phyloP scores from a whole-genome alignment of 1,140 invertebrate genomes.

The Dinoponera quadriceps region DNA sequence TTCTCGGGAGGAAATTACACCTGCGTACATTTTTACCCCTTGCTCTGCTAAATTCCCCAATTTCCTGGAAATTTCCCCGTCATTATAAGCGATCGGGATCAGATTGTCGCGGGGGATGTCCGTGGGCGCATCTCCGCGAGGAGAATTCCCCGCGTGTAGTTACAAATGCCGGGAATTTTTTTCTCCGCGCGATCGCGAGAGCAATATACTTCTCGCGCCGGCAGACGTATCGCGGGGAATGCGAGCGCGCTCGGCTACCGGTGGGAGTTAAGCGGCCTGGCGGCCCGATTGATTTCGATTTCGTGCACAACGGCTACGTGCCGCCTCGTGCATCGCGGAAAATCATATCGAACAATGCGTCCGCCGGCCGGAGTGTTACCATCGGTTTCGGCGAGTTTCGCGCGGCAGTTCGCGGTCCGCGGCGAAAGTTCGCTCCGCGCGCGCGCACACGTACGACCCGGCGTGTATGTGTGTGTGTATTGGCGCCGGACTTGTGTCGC shows the following conservation, averaged over 20 bases:
- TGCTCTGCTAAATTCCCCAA: no score
- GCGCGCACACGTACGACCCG: not conserved
- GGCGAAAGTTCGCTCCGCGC: conserved; percentile 32
- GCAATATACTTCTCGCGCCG: no score
- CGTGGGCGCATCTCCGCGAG: no score
- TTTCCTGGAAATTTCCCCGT: no score
- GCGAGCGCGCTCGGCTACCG: not conserved
- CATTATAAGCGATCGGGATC: no score
- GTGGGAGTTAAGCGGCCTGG: not conserved
- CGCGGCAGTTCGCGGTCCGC: conserved; percentile 28
- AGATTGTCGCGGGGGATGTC: no score
- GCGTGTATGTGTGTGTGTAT: conserved; percentile 23
- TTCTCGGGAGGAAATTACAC: no score
- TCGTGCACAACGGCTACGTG: conserved; percentile 41
- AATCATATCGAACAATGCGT: conserved; percentile 46
- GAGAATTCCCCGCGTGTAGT: no score
- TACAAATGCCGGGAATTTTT: no score
- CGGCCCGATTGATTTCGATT: conserved; percentile 38
- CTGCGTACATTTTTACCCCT: no score
- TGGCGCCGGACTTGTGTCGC: conserved; percentile 14
- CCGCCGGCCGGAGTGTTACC: conserved; percentile 21
- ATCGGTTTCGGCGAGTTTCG: conserved; percentile 45
- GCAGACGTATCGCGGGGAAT: not conserved
- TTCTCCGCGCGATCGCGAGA: no score
- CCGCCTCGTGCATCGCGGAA: conserved; percentile 22